Base-by-base conservation (phyloP, 2,797 vertebrate genomes). In the Prunella strophiata region DNA sequence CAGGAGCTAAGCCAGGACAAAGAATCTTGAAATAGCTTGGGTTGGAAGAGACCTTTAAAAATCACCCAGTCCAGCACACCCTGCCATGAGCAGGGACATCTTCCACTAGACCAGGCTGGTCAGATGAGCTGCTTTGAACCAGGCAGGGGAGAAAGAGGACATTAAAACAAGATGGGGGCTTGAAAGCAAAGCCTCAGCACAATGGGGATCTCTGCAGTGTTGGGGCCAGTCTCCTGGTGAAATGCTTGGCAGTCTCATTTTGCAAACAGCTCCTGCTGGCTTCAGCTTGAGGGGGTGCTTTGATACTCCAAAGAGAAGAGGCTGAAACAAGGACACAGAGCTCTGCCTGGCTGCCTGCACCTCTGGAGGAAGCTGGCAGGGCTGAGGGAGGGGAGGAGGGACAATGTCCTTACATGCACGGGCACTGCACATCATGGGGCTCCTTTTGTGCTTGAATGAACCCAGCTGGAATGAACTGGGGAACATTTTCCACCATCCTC, bases 1-100 rank as follows among this genome's bases (percentile, higher is more conserved):
- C 45, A 70, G 17, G 27, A 12, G 52, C 32, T 8, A 13, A 0
- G 0, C 10, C 0, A 1, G n/a, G 27, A 18, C 47, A 30, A 2
- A 27, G 34, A 78, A 84, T 16, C 51, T 47, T 27, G 26, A 52
- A 52, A 78, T 13, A 72, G 13, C 22, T 42, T 48, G 47, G 5
- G 6, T 15, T 78, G 66, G 38, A 59, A 66, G 47, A 58, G 30
- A 72, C 7, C 11, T 90, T 48, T 36, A 36, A 54, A 32, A 42
- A 42, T 21, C 40, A 58, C 5, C 17, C 21, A 58, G n/a, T 27
- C 15, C 25, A 42, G 47, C 15, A 52, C 21, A 50, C 7, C 17
- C n/a, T 76, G 51, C 45, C 40, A 34, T 52, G 45, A 45, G 25
- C 40, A 59, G 6, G 22, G 22, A 30, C 30, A 34, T 32, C 52